Conservation (phyloP, 1,140 invertebrate genomes). For the Zaprionus gabonicus region DNA sequence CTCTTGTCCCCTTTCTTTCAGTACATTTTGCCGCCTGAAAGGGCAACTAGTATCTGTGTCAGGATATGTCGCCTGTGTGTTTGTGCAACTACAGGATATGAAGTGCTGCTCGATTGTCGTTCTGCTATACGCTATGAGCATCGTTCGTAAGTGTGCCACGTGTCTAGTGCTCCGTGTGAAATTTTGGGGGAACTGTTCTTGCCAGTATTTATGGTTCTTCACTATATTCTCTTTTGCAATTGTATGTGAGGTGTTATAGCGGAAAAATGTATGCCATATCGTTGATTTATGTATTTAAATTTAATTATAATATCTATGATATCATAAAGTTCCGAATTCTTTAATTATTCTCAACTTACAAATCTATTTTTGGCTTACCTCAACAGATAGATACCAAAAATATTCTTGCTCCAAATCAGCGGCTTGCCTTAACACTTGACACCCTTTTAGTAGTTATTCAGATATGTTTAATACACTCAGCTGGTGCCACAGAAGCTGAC, state of each 20-base stretch:
- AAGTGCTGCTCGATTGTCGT: constrained; percentile 69
- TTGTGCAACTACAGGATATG: constrained; percentile 73
- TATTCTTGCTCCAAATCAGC: not conserved
- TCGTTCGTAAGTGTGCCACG: constrained; percentile 52
- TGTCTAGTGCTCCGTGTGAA: constrained; percentile 27
- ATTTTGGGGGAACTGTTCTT: constrained; percentile 4
- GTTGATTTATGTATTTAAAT: too few relatives aligned
- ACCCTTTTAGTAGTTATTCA: constrained; percentile 36
- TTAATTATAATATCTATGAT: too few relatives aligned
- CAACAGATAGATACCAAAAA: too few relatives aligned
- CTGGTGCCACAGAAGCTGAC: constrained; percentile 25
- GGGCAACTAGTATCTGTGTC: constrained; percentile 44
- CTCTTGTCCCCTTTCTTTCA: constrained; percentile 28
- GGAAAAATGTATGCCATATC: too few relatives aligned
- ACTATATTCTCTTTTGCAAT: constrained; percentile 33
- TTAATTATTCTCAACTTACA: too few relatives aligned
- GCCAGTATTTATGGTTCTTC: constrained; percentile 34
- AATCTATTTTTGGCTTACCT: too few relatives aligned
- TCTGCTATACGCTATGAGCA: constrained; percentile 43
- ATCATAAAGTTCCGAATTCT: too few relatives aligned
- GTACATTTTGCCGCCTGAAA: constrained; percentile 44
- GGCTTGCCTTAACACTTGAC: constrained; percentile 4
- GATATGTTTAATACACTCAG: constrained; percentile 40
- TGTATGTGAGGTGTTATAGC: constrained; percentile 1
- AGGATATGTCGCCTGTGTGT: constrained; percentile 61